phyloP scores from a whole-genome alignment of 2,888 invertebrate genomes.

The Melanostoma scalare region DNA sequence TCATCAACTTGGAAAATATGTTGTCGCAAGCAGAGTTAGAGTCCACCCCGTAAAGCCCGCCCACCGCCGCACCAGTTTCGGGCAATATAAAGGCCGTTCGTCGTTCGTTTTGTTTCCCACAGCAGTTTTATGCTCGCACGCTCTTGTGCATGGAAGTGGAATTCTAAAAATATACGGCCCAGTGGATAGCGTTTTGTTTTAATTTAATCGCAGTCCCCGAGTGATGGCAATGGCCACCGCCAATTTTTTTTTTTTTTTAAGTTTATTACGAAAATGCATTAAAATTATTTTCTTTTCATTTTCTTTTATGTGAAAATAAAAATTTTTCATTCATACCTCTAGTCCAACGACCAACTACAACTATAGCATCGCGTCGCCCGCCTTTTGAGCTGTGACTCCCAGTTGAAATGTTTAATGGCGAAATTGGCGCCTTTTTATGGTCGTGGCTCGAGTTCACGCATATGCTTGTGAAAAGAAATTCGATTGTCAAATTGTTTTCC shows the following conservation, averaged over 20 bases:
- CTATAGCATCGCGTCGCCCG: too few species aligned
- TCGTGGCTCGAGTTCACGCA: conserved; percentile 12
- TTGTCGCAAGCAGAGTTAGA: conserved; percentile 28
- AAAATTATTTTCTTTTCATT: conserved; percentile 32
- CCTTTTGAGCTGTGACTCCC: too few species aligned
- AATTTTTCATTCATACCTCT: too few species aligned
- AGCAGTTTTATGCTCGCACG: conserved; percentile 6
- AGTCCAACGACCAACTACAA: too few species aligned
- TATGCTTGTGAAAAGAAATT: conserved; percentile 16
- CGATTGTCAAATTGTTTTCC: neutral
- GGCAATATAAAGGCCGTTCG: neutral
- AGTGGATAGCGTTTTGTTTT: conserved; percentile 53
- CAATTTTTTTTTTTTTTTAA: conserved; percentile 13
- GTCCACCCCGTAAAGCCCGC: too few species aligned
- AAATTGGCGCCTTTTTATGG: conserved; percentile 57
- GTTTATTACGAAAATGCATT: conserved; percentile 59
- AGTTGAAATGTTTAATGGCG: conserved; percentile 40
- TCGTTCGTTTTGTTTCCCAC: neutral
- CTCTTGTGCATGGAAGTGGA: conserved; percentile 39
- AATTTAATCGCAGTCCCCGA: conserved; percentile 25
- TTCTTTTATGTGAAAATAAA: conserved; percentile 1
- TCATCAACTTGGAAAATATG: conserved; percentile 56
- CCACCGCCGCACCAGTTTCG: too few species aligned
- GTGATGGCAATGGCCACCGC: neutral
- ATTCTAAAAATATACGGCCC: conserved; percentile 65